These are phyloP conservation scores for Aptenodytes forsteri DNA, from an alignment of 2,113 vertebrate species.

Conservation along the genomic window DNA sequence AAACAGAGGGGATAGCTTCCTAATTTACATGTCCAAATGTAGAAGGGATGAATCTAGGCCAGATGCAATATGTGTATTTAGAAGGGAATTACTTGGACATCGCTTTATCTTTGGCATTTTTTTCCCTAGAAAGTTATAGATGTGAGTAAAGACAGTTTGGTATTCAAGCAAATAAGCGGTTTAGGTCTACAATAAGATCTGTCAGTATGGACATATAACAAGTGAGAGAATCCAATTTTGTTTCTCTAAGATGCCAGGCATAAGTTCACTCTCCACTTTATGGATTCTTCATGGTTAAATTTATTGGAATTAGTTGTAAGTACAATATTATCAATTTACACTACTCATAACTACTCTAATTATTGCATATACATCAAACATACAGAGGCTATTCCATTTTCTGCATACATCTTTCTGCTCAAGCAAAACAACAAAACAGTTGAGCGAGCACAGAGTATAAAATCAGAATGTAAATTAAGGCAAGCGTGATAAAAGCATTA, in stretches of 20 bases:
- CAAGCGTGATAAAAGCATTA: not conserved
- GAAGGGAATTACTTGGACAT: not conserved
- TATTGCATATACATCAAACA: not conserved
- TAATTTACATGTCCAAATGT: not conserved
- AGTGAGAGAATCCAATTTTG: not conserved
- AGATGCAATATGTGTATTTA: not conserved
- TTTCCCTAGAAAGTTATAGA: not conserved
- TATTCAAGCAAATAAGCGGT: not conserved
- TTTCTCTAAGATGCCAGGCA: not conserved
- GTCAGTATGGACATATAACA: not conserved
- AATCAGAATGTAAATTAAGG: not conserved
- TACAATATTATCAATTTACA: not conserved
- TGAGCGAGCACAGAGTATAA: not conserved
- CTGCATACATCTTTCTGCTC: not conserved
- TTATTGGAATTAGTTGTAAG: slow-evolving; percentile 36
- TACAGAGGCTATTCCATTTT: not conserved
- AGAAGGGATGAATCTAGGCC: not conserved
- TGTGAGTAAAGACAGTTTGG: not conserved
- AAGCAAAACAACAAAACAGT: not conserved
- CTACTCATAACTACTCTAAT: not conserved
- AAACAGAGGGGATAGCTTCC: not conserved
- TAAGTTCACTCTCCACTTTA: not conserved
- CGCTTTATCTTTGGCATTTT: not conserved
- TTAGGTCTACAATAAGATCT: not conserved
- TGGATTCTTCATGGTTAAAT: not conserved